Conservation (phyloP, 2,888 invertebrate genomes). For the Trypoxylon attenuatum region DNA sequence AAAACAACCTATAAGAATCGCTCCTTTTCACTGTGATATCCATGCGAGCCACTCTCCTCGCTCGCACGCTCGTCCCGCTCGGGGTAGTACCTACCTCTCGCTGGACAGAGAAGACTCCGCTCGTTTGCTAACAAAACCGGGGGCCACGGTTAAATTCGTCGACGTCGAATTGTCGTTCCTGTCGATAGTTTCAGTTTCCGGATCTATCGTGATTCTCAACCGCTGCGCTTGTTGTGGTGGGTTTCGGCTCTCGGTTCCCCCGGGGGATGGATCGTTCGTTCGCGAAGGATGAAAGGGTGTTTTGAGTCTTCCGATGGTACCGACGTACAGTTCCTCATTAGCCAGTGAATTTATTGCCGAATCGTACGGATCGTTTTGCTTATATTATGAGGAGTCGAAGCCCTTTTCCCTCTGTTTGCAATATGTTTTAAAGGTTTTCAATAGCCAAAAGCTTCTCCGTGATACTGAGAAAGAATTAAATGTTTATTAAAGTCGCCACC, state of each 20-base stretch:
- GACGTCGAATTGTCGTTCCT: conserved; percentile 14
- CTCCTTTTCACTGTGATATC: conserved; percentile 34
- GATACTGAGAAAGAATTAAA: too few relatives aligned
- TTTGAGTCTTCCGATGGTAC: too few relatives aligned
- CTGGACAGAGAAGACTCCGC: conserved; percentile 10
- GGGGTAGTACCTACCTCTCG: conserved; percentile 36
- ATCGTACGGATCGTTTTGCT: too few relatives aligned
- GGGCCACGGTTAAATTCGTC: conserved; percentile 2
- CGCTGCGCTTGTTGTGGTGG: not conserved
- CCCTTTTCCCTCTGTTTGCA: too few relatives aligned
- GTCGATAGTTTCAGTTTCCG: conserved; percentile 44
- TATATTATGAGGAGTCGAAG: too few relatives aligned
- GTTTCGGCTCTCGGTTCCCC: not conserved
- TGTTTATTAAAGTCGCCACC: too few relatives aligned
- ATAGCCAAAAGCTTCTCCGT: too few relatives aligned
- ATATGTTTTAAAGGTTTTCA: too few relatives aligned
- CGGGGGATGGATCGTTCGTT: too few relatives aligned
- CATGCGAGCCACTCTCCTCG: not conserved
- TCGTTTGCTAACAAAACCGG: conserved; percentile 26
- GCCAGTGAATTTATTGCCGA: too few relatives aligned
- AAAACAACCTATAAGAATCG: conserved; percentile 61
- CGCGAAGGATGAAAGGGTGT: too few relatives aligned
- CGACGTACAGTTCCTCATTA: too few relatives aligned
- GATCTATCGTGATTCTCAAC: conserved; percentile 32
- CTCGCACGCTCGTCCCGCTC: not conserved